Evolutionary conservation across 2,797 vertebrate genomes (phyloP), one percentile per base, ranked within the genome.

Genomic region (Protonibea diacanthus): DNA sequence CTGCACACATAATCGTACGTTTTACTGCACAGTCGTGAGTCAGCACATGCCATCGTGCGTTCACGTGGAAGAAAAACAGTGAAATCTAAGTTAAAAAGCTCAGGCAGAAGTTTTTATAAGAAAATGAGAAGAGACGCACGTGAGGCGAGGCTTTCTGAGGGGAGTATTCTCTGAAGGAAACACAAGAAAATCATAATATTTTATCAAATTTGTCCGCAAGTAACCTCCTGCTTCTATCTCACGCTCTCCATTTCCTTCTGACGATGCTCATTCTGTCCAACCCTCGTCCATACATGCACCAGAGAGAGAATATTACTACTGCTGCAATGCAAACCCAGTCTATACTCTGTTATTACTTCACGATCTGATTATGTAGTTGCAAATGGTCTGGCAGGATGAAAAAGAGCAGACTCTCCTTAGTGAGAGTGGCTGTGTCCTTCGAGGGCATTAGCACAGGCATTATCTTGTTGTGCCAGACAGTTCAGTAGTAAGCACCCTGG

Each of bases 401-500:
- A 86, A 69, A 67, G 70, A 72, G 71, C 64, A 55, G 48, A 59
- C 38, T 76, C 64, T 83, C 81, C 67, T 76, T 27, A 84, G 80
- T 81, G 76, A 88, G 87, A 90, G 89, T 82, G 80, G 77, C 83
- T 62, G 81, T 88, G 86, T 92, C 87, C 80, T 89, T 76, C 76
- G 76, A 87, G 74, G 85, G 81, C 84, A 87, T 92, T 82, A 91
- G 83, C 29, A 48, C 72, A 65, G 83, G 84, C 86, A 88, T 91
- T 88, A 92, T 90, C 89, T 91, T 83, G 76, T 88, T 91, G 90
- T 90, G 89, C 84, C 87, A 93, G 92, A 91, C 89, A 90, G 86
- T 86, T 79, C 82, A 23, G 88, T 91, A 90, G 89, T 91, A 92
- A 93, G 88, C 82, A 82, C 80, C 68, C 89, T 92, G 91, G 91